phyloP scores from a whole-genome alignment of 2,113 vertebrate genomes.

The Trichomycterus rosablanca region DNA sequence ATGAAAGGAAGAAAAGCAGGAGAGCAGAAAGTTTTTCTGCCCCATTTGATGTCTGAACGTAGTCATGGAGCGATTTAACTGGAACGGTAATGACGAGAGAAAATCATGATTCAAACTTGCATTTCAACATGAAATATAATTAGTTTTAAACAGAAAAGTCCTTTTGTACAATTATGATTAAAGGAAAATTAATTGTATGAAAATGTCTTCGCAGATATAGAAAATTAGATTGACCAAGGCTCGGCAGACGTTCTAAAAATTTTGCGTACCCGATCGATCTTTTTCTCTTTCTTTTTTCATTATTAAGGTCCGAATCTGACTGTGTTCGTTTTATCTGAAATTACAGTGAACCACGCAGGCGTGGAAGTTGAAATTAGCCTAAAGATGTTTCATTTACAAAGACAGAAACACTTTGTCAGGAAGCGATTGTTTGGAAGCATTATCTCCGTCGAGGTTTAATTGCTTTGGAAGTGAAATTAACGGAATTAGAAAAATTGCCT shows the following conservation, averaged over 20 bases:
- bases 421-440: constrained; percentile 80
- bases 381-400: constrained; percentile 87
- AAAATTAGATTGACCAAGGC: constrained; percentile 72
- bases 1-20: constrained; percentile 54
- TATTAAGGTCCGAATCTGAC: constrained; percentile 74
- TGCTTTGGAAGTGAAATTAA: constrained; percentile 98
- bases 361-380: constrained; percentile 81
- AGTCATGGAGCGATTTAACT: constrained; percentile 69
- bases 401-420: constrained; percentile 83
- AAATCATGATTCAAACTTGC: constrained; percentile 73
- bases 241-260: constrained; percentile 70
- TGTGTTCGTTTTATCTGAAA: constrained; percentile 89
- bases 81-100: constrained; percentile 58
- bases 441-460: constrained; percentile 90
- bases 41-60: constrained; percentile 69
- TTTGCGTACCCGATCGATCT: constrained; percentile 68
- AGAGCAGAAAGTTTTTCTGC: constrained; percentile 57
- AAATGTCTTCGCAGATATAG: constrained; percentile 76
- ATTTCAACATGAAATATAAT: constrained; percentile 76
- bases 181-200: constrained; percentile 81
- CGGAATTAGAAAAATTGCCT: constrained; percentile 91
- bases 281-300: constrained; percentile 48
- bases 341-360: constrained; percentile 68
- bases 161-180: constrained; percentile 81
- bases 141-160: constrained; percentile 70